Conservation (phyloP, 1,140 invertebrate genomes). For the Tetranychus urticae region DNA sequence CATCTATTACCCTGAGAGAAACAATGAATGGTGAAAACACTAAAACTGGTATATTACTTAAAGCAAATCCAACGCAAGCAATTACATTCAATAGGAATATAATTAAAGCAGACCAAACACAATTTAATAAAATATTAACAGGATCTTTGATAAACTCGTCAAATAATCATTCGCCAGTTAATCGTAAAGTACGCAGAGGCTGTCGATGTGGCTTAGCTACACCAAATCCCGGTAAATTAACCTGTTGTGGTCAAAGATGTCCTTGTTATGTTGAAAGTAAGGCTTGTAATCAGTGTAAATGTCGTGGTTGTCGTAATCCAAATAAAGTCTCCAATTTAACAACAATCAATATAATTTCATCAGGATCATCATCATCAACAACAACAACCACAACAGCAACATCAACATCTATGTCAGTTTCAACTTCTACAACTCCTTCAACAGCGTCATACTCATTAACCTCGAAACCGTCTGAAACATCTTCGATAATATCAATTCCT, state of each 20-base stretch:
- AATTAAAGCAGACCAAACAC: too few relatives aligned
- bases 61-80: too few relatives aligned
- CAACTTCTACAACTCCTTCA: background rate
- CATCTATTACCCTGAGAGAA: too few relatives aligned
- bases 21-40: too few relatives aligned
- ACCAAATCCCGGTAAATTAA: constrained; percentile 56
- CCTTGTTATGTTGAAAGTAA: constrained; percentile 70
- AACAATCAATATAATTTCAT: background rate
- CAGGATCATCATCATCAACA: background rate
- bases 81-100: too few relatives aligned
- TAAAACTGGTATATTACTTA: too few relatives aligned
- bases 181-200: constrained; percentile 19
- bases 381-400: background rate
- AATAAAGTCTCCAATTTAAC: constrained; percentile 20
- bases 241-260: constrained; percentile 73
- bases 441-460: constrained; percentile 16
- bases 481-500: constrained; percentile 43
- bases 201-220: constrained; percentile 77
- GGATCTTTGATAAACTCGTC: background rate
- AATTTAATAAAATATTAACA: too few relatives aligned
- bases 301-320: constrained; percentile 70
- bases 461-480: constrained; percentile 41
- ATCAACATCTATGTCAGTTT: constrained; percentile 3
- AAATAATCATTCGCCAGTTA: background rate
- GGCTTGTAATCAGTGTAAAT: constrained; percentile 61